phyloP scores from a whole-genome alignment of 2,888 invertebrate genomes.

The Pollenia griseotomentosa region DNA sequence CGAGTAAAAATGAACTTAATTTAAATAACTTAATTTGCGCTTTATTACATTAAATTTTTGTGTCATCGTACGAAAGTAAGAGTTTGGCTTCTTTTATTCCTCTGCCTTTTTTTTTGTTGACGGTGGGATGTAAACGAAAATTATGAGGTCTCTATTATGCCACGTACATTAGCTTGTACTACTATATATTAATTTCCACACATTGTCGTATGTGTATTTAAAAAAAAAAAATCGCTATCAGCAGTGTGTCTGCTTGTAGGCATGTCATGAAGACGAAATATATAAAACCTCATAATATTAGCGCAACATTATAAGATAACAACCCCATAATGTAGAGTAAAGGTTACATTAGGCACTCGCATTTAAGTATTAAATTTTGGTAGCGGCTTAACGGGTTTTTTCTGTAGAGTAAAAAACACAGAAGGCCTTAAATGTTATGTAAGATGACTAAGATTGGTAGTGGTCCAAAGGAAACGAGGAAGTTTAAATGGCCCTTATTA shows the following conservation, averaged over 20 bases:
- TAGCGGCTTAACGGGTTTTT: neutral
- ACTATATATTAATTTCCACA: conserved; percentile 28
- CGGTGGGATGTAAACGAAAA: neutral
- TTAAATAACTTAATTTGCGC: conserved; percentile 64
- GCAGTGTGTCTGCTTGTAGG: neutral
- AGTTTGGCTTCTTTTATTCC: neutral
- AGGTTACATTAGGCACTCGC: conserved; percentile 16
- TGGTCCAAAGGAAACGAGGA: no score
- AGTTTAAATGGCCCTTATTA: no score
- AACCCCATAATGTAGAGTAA: conserved; percentile 25
- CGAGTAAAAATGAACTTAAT: conserved; percentile 45
- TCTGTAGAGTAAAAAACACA: no score
- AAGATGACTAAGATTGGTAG: no score
- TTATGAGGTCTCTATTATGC: conserved; percentile 33
- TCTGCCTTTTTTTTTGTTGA: conserved; percentile 2
- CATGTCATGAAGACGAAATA: conserved; percentile 27
- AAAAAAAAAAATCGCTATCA: conserved; percentile 8
- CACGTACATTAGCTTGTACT: conserved; percentile 10
- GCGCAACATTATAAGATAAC: conserved; percentile 33
- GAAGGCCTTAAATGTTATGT: no score
- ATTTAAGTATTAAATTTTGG: neutral
- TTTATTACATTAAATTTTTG: conserved; percentile 46
- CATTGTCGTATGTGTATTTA: neutral
- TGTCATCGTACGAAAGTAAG: conserved; percentile 15
- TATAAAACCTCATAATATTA: conserved; percentile 21